Conservation (phyloP, 2,888 invertebrate species). For the Alloscopus bannaensis region DNA sequence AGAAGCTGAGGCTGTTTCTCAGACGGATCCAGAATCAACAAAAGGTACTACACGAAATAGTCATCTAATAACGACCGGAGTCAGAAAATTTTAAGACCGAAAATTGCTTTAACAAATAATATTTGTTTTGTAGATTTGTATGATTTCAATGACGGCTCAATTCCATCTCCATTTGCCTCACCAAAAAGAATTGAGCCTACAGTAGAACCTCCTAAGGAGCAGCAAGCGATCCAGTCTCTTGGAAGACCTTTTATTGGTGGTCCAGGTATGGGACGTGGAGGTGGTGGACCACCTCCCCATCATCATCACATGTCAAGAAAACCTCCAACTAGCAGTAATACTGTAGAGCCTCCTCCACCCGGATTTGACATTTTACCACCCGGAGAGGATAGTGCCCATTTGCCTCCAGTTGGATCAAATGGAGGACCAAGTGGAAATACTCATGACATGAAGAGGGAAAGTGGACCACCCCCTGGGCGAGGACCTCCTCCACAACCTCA, state of each 20-base stretch:
- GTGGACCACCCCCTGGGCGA: constrained; percentile 8
- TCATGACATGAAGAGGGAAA: not conserved
- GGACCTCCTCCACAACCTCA: constrained; percentile 1
- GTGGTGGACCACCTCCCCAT: constrained; percentile 29
- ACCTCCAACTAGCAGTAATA: constrained; percentile 16
- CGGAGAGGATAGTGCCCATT: constrained; percentile 65
- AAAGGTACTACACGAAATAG: constrained; percentile 37
- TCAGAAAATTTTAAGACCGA: too few relatives aligned
- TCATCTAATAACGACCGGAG: not conserved
- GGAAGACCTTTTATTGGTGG: constrained; percentile 28
- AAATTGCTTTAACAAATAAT: not conserved
- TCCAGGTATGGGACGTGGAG: constrained; percentile 47
- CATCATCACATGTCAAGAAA: constrained; percentile 34
- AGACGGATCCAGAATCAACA: constrained; percentile 45
- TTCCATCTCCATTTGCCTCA: constrained; percentile 70
- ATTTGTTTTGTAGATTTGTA: constrained; percentile 65
- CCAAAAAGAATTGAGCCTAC: constrained; percentile 40
- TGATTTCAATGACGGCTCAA: constrained; percentile 72
- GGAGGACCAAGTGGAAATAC: constrained; percentile 3
- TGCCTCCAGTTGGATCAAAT: constrained; percentile 12
- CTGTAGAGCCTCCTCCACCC: constrained; percentile 66
- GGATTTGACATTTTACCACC: constrained; percentile 69
- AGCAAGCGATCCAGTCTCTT: constrained; percentile 38
- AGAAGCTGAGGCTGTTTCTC: constrained; percentile 41
- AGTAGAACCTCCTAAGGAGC: constrained; percentile 30